These are phyloP conservation scores for Nycticorax nycticorax DNA, from an alignment of 2,113 vertebrate genomes.

Conservation along the genomic window DNA sequence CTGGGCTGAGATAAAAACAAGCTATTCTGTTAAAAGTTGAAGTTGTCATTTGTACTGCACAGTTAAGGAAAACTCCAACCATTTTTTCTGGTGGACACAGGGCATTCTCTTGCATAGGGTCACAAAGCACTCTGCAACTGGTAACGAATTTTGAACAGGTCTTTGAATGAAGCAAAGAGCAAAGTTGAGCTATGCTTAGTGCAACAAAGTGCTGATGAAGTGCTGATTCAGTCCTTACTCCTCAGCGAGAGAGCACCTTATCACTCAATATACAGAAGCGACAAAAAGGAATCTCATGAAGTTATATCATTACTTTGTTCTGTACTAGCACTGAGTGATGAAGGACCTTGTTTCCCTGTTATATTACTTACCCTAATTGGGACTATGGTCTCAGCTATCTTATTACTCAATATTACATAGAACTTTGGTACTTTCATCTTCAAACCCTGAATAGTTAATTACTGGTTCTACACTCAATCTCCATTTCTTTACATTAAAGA, in stretches of 20 bases:
- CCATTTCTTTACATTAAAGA: not conserved
- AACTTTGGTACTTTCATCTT: not conserved
- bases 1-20: not conserved
- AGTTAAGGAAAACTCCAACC: not conserved
- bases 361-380: not conserved
- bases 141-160: not conserved
- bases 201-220: not conserved
- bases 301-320: not conserved
- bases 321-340: not conserved
- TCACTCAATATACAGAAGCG: not conserved
- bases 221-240: not conserved
- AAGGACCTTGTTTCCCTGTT: not conserved
- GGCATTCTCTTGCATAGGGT: not conserved
- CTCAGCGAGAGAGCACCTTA: not conserved
- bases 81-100: not conserved
- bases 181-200: not conserved
- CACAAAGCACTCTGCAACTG: not conserved
- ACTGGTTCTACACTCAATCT: not conserved
- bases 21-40: not conserved
- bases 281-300: not conserved
- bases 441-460: not conserved
- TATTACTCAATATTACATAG: conserved; percentile 23
- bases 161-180: not conserved
- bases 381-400: not conserved
- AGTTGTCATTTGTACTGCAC: not conserved